phyloP scores from a whole-genome alignment of 2,113 vertebrate species.

The Beaufortia kweichowensis region DNA sequence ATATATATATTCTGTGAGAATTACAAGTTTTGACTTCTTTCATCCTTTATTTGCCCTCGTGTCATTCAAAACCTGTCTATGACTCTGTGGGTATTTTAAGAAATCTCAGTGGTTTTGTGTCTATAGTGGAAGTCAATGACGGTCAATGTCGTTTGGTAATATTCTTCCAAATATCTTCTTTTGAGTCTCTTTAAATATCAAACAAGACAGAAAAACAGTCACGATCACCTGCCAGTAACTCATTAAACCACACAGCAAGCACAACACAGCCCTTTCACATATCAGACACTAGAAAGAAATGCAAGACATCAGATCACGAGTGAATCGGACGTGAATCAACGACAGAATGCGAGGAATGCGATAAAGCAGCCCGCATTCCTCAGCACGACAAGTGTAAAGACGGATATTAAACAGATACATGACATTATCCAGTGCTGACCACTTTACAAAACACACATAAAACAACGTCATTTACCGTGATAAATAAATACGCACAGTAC shows the following conservation, averaged over 20 bases:
- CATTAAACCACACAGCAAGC: neutral
- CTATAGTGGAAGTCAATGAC: too few relatives aligned
- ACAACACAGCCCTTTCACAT: neutral
- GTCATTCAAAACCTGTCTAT: too few relatives aligned
- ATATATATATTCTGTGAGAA: too few relatives aligned
- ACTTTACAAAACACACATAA: neutral
- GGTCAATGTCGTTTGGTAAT: too few relatives aligned
- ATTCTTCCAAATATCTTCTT: too few relatives aligned
- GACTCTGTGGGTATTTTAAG: too few relatives aligned
- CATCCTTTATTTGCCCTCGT: too few relatives aligned
- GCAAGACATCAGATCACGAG: neutral
- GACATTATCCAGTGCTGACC: neutral
- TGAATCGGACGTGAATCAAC: neutral
- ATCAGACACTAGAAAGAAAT: neutral
- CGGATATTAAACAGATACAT: neutral
- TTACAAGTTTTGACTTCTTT: too few relatives aligned
- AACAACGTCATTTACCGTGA: too few relatives aligned
- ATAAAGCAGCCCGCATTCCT: slow-evolving; percentile 9
- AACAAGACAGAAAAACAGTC: neutral
- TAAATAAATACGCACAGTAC: too few relatives aligned
- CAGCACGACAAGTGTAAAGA: slow-evolving; percentile 23
- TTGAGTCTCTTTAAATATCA: neutral
- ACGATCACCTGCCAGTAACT: neutral
- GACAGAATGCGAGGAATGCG: slow-evolving; percentile 31
- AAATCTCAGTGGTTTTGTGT: too few relatives aligned